Evolutionary conservation across 2,113 vertebrate genomes (phyloP).

Genomic region (Marmota flaviventris): DNA sequence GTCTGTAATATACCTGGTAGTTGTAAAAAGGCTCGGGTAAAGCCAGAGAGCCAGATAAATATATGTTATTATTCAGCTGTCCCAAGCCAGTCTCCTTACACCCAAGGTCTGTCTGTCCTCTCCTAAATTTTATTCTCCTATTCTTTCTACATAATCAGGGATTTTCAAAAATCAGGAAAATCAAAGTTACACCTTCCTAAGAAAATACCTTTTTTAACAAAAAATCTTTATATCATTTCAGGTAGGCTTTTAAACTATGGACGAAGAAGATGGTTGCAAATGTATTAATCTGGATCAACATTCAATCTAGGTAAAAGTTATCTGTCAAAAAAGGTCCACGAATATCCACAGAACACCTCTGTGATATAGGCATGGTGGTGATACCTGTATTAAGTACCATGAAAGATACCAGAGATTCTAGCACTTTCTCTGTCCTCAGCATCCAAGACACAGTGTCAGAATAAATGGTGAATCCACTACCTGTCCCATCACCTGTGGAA

Average conservation of each 20-base stretch:
- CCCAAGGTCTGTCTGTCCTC: constrained; percentile 4
- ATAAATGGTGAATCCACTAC: background rate
- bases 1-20: constrained; percentile 69
- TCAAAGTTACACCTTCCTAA: background rate
- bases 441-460: background rate
- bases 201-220: background rate
- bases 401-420: background rate
- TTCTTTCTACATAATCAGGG: background rate
- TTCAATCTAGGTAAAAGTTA: background rate
- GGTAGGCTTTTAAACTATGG: background rate
- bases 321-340: background rate
- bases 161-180: constrained; percentile 8
- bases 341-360: background rate
- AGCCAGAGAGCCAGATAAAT: constrained; percentile 55
- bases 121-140: constrained; percentile 44
- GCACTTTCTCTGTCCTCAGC: background rate
- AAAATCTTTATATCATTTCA: background rate
- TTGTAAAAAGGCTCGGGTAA: constrained; percentile 74
- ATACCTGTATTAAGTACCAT: background rate
- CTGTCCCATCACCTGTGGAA: background rate
- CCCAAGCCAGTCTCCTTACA: constrained; percentile 17
- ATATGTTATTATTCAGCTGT: constrained; percentile 74
- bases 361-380: no score
- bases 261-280: constrained; percentile 13
- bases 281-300: background rate